phyloP scores from a whole-genome alignment of 2,113 vertebrate species.

The Psilopsiagon aymara region DNA sequence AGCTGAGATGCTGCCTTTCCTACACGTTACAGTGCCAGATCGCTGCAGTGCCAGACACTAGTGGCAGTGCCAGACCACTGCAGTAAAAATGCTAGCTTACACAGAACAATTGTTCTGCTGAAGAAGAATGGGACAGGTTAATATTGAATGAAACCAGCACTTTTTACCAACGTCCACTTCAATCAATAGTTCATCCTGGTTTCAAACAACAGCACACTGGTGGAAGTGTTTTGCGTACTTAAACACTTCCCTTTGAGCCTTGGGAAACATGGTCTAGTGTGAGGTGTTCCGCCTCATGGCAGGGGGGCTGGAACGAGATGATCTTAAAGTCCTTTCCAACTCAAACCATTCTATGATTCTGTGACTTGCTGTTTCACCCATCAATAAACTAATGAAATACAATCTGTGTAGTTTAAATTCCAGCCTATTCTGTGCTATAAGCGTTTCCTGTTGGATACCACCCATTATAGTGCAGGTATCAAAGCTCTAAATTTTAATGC shows the following conservation, averaged over 20 bases:
- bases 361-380: conserved; percentile 87
- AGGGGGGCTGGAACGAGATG: not conserved
- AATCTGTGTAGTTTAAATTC: conserved; percentile 86
- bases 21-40: not conserved
- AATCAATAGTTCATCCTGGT: conserved; percentile 54
- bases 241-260: not conserved
- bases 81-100: not conserved
- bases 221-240: not conserved
- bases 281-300: not conserved
- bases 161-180: conserved; percentile 87
- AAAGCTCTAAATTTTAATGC: not conserved
- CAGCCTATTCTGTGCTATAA: conserved; percentile 86
- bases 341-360: not conserved
- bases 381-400: conserved; percentile 86
- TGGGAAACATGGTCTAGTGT: not conserved
- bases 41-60: not conserved
- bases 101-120: conserved; percentile 67
- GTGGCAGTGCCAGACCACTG: not conserved
- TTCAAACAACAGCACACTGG: not conserved
- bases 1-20: not conserved
- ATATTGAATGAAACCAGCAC: conserved; percentile 89
- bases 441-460: conserved; percentile 87
- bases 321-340: not conserved
- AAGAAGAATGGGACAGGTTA: conserved; percentile 86
- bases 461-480: conserved; percentile 62